Evolutionary conservation across 2,888 invertebrate species (phyloP).

Genomic region (Julus scandinavius): DNA sequence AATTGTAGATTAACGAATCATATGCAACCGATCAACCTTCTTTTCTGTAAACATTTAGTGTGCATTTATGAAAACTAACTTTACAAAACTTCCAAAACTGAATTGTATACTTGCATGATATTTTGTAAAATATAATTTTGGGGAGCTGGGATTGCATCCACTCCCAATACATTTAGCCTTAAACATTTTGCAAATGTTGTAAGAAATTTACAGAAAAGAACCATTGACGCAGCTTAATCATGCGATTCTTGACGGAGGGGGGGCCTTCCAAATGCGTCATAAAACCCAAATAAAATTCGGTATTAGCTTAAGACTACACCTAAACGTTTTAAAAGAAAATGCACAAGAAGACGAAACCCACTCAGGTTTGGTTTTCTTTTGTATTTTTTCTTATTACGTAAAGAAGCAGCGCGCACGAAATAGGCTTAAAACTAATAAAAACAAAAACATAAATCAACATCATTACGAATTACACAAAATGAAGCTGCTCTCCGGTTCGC

Average conservation of each 20-base stretch:
- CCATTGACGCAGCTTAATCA: neutral
- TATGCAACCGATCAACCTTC: neutral
- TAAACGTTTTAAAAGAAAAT: slow-evolving; percentile 20
- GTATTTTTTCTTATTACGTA: slow-evolving; percentile 1
- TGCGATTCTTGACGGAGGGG: neutral
- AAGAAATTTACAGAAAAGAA: slow-evolving; percentile 21
- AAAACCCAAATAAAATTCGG: slow-evolving; percentile 34
- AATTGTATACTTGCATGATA: neutral
- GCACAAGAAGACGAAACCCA: neutral
- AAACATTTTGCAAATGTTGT: neutral
- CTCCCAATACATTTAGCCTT: neutral
- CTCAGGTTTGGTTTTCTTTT: neutral
- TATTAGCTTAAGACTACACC: slow-evolving; percentile 24
- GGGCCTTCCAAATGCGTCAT: neutral
- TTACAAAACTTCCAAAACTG: neutral
- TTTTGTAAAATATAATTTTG: too few relatives aligned
- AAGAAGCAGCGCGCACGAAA: neutral
- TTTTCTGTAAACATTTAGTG: neutral
- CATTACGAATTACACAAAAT: slow-evolving; percentile 16
- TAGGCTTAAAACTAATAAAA: slow-evolving; percentile 46
- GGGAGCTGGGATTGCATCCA: too few relatives aligned
- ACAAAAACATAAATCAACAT: slow-evolving; percentile 46
- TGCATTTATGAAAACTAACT: too few relatives aligned
- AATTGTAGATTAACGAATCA: neutral
- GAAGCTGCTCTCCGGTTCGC: slow-evolving; percentile 16